phyloP scores from a whole-genome alignment of 2,113 vertebrate genomes.

The Atlantisia rogersi region DNA sequence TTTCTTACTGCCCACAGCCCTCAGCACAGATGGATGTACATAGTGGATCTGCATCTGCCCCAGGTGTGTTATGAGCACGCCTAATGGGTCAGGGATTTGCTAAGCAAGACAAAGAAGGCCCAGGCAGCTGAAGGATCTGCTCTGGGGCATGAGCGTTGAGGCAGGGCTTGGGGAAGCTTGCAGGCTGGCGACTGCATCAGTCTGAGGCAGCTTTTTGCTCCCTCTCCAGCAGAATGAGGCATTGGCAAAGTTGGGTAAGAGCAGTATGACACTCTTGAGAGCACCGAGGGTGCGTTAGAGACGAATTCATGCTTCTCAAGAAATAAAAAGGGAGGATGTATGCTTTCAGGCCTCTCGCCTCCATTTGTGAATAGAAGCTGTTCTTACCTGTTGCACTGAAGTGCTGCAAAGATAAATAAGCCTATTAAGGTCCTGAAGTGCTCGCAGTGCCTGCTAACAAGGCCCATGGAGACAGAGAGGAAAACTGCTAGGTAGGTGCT shows the following conservation, averaged over 20 bases:
- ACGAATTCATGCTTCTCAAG: not conserved
- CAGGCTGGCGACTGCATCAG: not conserved
- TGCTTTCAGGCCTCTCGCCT: not conserved
- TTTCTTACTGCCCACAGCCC: not conserved
- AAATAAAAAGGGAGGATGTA: not conserved
- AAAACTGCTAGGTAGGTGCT: not conserved
- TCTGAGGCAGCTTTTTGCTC: not conserved
- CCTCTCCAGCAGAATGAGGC: not conserved
- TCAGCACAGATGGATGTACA: not conserved
- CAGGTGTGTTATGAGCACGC: not conserved
- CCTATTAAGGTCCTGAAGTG: not conserved
- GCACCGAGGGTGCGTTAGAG: not conserved
- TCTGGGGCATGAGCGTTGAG: not conserved
- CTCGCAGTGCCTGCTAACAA: not conserved
- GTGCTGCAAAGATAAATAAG: constrained; percentile 5
- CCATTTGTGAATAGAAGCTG: not conserved
- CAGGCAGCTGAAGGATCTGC: not conserved
- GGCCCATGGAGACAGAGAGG: not conserved
- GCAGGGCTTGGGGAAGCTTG: not conserved
- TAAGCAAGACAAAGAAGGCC: not conserved
- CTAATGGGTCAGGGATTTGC: not conserved
- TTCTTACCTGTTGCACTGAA: not conserved
- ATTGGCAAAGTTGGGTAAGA: not conserved
- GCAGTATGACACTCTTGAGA: not conserved
- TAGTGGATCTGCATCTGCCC: not conserved